Percentiles rank a stretch among this genome's conserved stretches.
phyloP scores from a whole-genome alignment of 1,140 invertebrate genomes.

The Temnothorax longispinosus region DNA sequence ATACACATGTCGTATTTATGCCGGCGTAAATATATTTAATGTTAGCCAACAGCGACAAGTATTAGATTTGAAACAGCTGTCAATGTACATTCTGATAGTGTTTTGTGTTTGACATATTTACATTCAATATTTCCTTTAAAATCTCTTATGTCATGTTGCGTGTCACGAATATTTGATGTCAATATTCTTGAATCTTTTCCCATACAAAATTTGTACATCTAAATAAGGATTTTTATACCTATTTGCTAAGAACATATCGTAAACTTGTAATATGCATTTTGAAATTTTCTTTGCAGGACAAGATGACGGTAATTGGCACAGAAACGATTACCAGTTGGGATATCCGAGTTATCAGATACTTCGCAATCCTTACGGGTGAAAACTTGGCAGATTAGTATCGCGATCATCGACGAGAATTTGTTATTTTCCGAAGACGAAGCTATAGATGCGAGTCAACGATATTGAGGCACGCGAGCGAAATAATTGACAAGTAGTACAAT shows the following conservation, averaged over 20 bases:
- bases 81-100: background rate
- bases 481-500: background rate
- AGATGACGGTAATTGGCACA: conserved; percentile 82
- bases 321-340: conserved; percentile 78
- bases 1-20: conserved; percentile 9
- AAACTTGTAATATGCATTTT: conserved; percentile 1
- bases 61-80: conserved; percentile 5
- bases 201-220: background rate
- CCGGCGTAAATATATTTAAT: conserved; percentile 11
- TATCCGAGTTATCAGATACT: conserved; percentile 71
- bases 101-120: conserved; percentile 18
- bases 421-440: background rate
- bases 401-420: background rate
- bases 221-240: background rate
- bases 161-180: background rate
- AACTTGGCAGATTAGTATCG: background rate
- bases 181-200: background rate
- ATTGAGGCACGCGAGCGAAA: background rate
- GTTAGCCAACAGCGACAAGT: conserved; percentile 6
- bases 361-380: conserved; percentile 71
- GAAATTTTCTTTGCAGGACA: conserved; percentile 73
- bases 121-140: background rate
- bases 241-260: background rate
- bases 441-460: background rate
- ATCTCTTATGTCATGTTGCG: background rate